Base-by-base conservation (phyloP, 2,797 vertebrate genomes). In the Xenentodon cancila region DNA sequence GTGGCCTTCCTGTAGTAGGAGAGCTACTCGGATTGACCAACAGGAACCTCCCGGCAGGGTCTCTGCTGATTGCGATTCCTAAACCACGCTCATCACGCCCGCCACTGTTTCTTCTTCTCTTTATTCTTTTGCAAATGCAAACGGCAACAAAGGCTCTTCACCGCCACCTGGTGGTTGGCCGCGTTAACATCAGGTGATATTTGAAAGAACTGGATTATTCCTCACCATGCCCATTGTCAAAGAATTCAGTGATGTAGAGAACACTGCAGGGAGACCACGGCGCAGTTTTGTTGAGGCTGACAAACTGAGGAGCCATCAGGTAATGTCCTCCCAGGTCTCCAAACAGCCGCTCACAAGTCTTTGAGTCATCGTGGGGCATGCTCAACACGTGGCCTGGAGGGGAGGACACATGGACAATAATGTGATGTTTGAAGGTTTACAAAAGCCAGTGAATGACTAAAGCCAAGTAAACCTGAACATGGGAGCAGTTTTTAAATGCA, bases 221-320 rank as follows among this genome's bases (percentile, higher is more conserved):
- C 93, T 72, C 92, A 99, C 98, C 97, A 0, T 99, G 95, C 25
- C 97, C 97, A 0, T 95, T 94, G 11, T 99, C 96, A 76, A 99
- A 95, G 90, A 99, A 97, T 69, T 99, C 97, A 0, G 97, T 99
- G 88, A 99, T 87, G 88, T 96, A 95, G 78, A 92, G 93, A 25
- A 96, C 95, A 0, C 97, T 99, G 91, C 98, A 99, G 5, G 95
- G 95, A 0, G 98, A 99, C 98, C 97, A 99, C 3, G 98, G 97
- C 7, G 93, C 81, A 0, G 84, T 95, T 86, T 92, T 95, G 89
- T 98, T 97, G 59, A 99, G 76, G 73, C 94, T 94, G 80, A 97
- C 72, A 12, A 97, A 96, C 61, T 96, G 81, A 0, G 97, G 94
- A 0, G 97, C 96, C 98, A 99, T 99, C 88, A 99, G 88, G 50